Evolutionary conservation across 1,140 invertebrate genomes (phyloP), one percentile per base, ranked within the genome.

Genomic region (Drosophila orosa): DNA sequence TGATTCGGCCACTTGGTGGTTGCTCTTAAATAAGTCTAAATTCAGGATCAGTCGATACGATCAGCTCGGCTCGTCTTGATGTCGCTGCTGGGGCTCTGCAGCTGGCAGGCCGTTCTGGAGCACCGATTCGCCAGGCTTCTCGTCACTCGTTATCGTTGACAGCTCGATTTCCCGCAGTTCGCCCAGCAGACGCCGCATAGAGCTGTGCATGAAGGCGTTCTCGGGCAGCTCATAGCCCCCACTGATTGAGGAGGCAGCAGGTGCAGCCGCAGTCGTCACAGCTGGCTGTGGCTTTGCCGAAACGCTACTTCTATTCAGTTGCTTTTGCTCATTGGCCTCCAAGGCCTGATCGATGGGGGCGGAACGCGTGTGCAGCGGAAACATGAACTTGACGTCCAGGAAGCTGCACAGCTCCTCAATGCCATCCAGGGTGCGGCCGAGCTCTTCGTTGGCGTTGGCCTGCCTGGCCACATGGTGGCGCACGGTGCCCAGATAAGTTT

Each of bases 341-440:
- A 80, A 45, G 2, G 92, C 92, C 66, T 90, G 62, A 27, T 92
- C 92, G 39, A 92, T 90, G 12, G 90, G 90, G 3, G 75, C 74
- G 0, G 72, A 67, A 2, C 73, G 55, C 1, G 76, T 25, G 61
- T 91, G 81, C 15, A 86, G 47, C 1, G 91, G 87, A 44, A 85
- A 78, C 42, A 90, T 73, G 17, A 87, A 79, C 65, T 92, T 90
- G 0, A 90, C 66, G 60, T 92, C 86, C 15, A 92, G 67, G 42
- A 92, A 85, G 39, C 79, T 80, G 56, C 91, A 91, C 35, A 93
- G 78, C 71, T 93, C 92, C 54, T 93, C 91, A 13, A 93, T 92
- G 10, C 92, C 92, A 65, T 92, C 92, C 5, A 93, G 57, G 0
- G 92, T 90, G 17, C 91, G 89, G 15, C 72, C 75, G 0, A 92